A percentile compares a stretch with the other conserved stretches of the same genome.
Evolutionary conservation across 2,113 vertebrate species (phyloP).

Genomic region (Arenaria interpres): DNA sequence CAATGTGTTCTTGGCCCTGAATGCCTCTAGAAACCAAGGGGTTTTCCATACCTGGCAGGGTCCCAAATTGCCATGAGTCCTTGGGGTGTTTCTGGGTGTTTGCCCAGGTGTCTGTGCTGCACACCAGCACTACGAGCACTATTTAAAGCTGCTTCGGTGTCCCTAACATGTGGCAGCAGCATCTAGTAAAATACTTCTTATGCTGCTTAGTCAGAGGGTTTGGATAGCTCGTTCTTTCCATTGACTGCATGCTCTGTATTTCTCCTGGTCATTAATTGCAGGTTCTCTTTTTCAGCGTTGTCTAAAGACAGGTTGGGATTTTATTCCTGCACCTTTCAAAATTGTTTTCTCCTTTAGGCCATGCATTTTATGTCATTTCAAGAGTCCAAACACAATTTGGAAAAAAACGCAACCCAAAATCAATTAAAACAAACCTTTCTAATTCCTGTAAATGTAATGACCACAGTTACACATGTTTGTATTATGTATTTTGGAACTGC

Average conservation of each 20-base stretch:
- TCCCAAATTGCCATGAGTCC: background rate
- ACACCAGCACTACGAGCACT: accelerated
- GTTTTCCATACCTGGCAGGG: background rate
- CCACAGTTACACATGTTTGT: background rate
- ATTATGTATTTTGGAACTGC: background rate
- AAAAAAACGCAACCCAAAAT: background rate
- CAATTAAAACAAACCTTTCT: background rate
- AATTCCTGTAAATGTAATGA: background rate
- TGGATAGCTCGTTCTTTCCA: background rate
- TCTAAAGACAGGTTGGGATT: background rate
- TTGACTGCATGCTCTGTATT: background rate
- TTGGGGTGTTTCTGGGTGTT: background rate
- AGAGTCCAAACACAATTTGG: background rate
- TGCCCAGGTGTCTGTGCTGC: background rate
- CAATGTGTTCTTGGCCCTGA: background rate
- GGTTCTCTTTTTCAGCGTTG: background rate
- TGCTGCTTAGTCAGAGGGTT: background rate
- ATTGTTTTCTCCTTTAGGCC: background rate
- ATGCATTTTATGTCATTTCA: background rate
- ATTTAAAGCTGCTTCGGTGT: accelerated
- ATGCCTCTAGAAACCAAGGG: background rate
- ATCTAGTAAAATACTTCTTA: background rate
- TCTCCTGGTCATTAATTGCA: background rate
- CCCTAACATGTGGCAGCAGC: background rate
- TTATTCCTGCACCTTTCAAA: background rate